Percentiles rank a stretch among this genome's conserved stretches.
These are phyloP conservation scores for Tiaroga cobitis DNA, from an alignment of 2,797 vertebrate species.

Conservation along the genomic window DNA sequence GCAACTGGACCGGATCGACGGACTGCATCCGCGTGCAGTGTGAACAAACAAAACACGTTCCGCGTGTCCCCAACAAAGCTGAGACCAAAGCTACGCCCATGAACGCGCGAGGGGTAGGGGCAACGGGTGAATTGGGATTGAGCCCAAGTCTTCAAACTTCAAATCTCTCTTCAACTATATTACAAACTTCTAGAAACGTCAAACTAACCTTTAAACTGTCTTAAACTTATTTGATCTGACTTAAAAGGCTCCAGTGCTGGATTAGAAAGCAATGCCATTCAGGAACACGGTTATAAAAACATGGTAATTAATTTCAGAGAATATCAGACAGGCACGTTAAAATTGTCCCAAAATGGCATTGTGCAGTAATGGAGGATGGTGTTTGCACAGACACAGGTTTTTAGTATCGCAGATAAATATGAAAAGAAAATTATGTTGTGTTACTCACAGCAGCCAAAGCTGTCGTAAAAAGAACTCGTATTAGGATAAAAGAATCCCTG, in stretches of 20 bases:
- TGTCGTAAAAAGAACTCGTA: constrained; percentile 42
- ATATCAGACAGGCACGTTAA: neutral
- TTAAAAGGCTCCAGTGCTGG: neutral
- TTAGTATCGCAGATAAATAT: constrained; percentile 20
- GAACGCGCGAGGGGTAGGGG: too few species aligned
- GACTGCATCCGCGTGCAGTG: too few species aligned
- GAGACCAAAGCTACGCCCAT: too few species aligned
- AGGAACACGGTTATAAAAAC: neutral
- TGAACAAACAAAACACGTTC: too few species aligned
- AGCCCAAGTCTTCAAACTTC: too few species aligned
- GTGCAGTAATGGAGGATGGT: constrained; percentile 18
- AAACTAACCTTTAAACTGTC: too few species aligned
- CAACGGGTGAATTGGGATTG: too few species aligned
- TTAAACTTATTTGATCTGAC: too few species aligned
- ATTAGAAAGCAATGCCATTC: neutral
- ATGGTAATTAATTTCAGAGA: constrained; percentile 19
- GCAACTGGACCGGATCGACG: too few species aligned
- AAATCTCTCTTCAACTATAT: too few species aligned
- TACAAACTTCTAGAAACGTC: too few species aligned
- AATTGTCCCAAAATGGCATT: constrained; percentile 19
- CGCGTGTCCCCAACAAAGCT: too few species aligned
- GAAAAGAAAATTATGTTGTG: constrained; percentile 39
- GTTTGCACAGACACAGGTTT: constrained; percentile 21
- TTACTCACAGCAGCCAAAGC: constrained; percentile 39
- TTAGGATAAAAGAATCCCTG: constrained; percentile 40